Conservation (phyloP, 2,113 vertebrate species). For the Podocnemis expansa region DNA sequence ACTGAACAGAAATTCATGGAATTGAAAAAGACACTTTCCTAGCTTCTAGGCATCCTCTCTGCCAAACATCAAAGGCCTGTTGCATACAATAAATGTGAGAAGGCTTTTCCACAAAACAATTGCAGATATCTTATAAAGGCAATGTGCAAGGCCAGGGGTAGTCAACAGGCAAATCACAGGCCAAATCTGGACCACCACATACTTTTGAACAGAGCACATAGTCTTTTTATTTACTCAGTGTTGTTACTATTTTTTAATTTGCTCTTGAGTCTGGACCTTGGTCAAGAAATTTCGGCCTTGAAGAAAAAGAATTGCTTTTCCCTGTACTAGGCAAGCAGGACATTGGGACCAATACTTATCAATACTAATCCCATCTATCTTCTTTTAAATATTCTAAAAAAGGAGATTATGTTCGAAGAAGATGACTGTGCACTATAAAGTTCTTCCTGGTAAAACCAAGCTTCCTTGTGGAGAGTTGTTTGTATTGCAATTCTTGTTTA, state of each 20-base stretch:
- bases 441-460: neutral
- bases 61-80: neutral
- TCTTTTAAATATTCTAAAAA: neutral
- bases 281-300: no score
- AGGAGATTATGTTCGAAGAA: neutral
- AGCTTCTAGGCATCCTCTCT: neutral
- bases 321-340: no score
- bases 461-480: neutral
- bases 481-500: neutral
- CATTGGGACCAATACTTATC: neutral
- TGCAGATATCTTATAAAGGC: no score
- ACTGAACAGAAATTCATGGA: neutral
- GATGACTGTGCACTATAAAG: neutral
- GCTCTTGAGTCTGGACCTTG: no score
- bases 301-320: no score
- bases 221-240: no score
- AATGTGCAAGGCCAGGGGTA: no score
- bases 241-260: no score
- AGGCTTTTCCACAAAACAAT: neutral
- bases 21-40: neutral
- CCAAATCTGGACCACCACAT: no score
- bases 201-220: no score
- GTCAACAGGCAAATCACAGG: no score
- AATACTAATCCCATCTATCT: neutral
- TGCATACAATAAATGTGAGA: fast-evolving